Conservation (phyloP, 2,888 invertebrate genomes). For the Tuta absoluta region DNA sequence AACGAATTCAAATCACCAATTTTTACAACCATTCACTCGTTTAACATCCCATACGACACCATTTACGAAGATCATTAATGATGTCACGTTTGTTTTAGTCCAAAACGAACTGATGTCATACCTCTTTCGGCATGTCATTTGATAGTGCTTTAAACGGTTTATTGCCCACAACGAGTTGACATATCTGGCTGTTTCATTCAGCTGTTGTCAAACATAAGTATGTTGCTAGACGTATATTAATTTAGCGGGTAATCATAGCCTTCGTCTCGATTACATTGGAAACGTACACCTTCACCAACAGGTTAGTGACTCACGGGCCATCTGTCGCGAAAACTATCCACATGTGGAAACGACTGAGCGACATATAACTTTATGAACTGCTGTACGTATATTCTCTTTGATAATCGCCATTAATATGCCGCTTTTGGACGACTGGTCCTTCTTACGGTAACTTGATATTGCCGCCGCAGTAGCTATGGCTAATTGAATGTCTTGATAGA, state of each 20-base stretch:
- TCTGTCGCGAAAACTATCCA: slow-evolving; percentile 75
- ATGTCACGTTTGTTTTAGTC: slow-evolving; percentile 56
- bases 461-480: slow-evolving; percentile 39
- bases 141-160: slow-evolving; percentile 53
- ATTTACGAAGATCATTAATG: slow-evolving; percentile 46
- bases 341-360: slow-evolving; percentile 66
- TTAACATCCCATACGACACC: slow-evolving; percentile 16
- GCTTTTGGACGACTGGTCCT: slow-evolving; percentile 55
- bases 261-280: slow-evolving; percentile 66
- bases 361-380: slow-evolving; percentile 56
- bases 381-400: slow-evolving; percentile 52
- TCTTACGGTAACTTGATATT: slow-evolving; percentile 60
- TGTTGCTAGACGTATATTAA: slow-evolving; percentile 35
- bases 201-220: slow-evolving; percentile 29
- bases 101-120: slow-evolving; percentile 62
- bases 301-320: slow-evolving; percentile 77
- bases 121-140: slow-evolving; percentile 55
- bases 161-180: slow-evolving; percentile 43
- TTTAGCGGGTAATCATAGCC: slow-evolving; percentile 56
- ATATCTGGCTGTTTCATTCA: slow-evolving; percentile 32
- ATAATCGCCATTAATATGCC: slow-evolving; percentile 59
- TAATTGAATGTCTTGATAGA: slow-evolving; percentile 38
- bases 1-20: slow-evolving; percentile 9
- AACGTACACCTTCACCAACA: slow-evolving; percentile 59
- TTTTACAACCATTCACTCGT: slow-evolving; percentile 9